Evolutionary conservation across 2,888 invertebrate species (phyloP).

Genomic region (Dastarcus helophoroides): DNA sequence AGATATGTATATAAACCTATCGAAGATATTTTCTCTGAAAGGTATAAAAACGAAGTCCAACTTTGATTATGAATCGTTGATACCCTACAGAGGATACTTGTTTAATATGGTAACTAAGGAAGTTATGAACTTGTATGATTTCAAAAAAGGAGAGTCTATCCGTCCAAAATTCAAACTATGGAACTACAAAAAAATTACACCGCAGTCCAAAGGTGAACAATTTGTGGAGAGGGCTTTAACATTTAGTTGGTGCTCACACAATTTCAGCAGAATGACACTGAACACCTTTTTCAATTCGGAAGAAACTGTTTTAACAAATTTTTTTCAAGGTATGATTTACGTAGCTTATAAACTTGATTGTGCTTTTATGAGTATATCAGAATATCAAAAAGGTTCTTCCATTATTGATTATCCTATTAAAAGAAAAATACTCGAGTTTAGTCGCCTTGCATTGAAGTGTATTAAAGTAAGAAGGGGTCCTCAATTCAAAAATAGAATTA

Average conservation of each 20-base stretch:
- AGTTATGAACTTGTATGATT: conserved; percentile 14
- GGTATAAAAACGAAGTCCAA: conserved; percentile 15
- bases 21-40: conserved; percentile 13
- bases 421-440: too few species aligned
- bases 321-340: conserved; percentile 18
- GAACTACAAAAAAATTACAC: conserved; percentile 12
- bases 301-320: conserved; percentile 15
- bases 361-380: conserved; percentile 12
- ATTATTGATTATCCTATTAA: too few species aligned
- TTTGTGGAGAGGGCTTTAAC: conserved; percentile 12
- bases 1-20: conserved; percentile 10
- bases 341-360: conserved; percentile 19
- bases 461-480: too few species aligned
- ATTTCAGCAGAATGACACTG: conserved; percentile 16
- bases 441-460: too few species aligned
- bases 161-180: conserved; percentile 19
- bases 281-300: conserved; percentile 16
- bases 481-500: too few species aligned
- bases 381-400: conserved; percentile 7
- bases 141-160: conserved; percentile 9
- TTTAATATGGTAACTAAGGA: conserved; percentile 17
- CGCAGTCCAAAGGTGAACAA: conserved; percentile 8
- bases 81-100: conserved; percentile 17
- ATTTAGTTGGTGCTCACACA: conserved; percentile 14
- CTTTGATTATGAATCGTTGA: conserved; percentile 7